phyloP scores from a whole-genome alignment of 2,888 invertebrate species.

The Autographa gamma region DNA sequence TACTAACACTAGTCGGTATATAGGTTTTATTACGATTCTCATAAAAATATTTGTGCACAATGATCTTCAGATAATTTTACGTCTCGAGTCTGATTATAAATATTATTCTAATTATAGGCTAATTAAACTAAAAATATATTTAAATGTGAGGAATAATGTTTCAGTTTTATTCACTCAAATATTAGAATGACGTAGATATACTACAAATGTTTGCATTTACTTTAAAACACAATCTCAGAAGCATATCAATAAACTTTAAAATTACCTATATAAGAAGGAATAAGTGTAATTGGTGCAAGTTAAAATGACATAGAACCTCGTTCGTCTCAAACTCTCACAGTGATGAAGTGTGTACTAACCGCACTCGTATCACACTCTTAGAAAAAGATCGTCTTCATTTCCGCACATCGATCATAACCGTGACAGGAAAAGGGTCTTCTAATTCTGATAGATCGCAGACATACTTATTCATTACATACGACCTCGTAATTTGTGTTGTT shows the following conservation, averaged over 20 bases:
- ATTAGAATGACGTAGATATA: no score
- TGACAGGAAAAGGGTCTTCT: constrained; percentile 85
- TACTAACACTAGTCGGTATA: constrained; percentile 38
- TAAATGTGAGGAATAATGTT: no score
- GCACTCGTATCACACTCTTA: constrained; percentile 75
- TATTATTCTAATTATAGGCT: no score
- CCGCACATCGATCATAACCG: constrained; percentile 86
- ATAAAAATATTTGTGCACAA: no score
- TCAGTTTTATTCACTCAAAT: no score
- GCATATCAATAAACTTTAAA: no score
- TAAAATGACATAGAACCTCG: constrained; percentile 28
- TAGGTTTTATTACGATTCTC: no score
- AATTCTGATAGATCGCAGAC: constrained; percentile 87
- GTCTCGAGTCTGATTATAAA: no score
- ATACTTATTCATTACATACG: constrained; percentile 78
- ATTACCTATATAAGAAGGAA: background rate
- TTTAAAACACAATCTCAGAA: no score
- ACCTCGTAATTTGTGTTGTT: constrained; percentile 71
- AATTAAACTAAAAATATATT: no score
- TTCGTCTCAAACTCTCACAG: constrained; percentile 36
- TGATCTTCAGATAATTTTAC: no score
- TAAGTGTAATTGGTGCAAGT: constrained; percentile 13
- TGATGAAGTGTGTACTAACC: constrained; percentile 72
- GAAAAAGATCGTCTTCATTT: constrained; percentile 88
- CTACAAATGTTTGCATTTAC: no score